Percentiles rank a stretch among this genome's conserved stretches.
Conservation (phyloP, 2,888 invertebrate genomes). For the Hipparchia sbordonii region DNA sequence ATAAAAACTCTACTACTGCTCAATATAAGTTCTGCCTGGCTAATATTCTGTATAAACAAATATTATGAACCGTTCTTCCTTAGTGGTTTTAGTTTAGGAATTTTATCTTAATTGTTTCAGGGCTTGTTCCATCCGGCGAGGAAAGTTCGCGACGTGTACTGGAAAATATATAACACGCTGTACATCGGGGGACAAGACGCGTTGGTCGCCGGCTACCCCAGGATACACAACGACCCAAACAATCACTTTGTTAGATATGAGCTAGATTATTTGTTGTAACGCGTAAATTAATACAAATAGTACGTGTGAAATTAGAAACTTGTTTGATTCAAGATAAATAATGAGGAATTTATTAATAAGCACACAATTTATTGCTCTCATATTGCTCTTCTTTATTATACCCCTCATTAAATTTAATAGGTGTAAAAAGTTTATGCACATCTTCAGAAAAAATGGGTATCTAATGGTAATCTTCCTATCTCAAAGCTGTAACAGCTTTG, state of each 20-base stretch:
- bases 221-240: conserved; percentile 97
- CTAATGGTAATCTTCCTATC: too few species aligned
- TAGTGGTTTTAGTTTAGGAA: background rate
- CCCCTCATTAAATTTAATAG: too few species aligned
- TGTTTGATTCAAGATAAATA: conserved; percentile 12
- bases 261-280: conserved; percentile 94
- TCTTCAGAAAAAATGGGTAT: too few species aligned
- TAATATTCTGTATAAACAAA: too few species aligned
- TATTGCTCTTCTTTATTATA: too few species aligned
- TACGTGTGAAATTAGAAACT: conserved; percentile 33
- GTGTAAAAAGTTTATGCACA: too few species aligned
- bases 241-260: conserved; percentile 97
- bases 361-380: background rate
- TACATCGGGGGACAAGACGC: conserved; percentile 99
- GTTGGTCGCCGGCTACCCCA: conserved; percentile 98
- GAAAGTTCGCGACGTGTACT: conserved; percentile 99
- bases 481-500: too few species aligned
- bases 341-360: background rate
- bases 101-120: conserved; percentile 73
- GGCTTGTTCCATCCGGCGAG: conserved; percentile 99
- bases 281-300: conserved; percentile 35
- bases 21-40: too few species aligned
- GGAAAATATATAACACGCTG: conserved; percentile 99
- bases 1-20: too few species aligned
- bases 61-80: too few species aligned